Evolutionary conservation across 2,888 invertebrate species (phyloP), one percentile per base, ranked within the genome.

Genomic region (Drosophila merina): DNA sequence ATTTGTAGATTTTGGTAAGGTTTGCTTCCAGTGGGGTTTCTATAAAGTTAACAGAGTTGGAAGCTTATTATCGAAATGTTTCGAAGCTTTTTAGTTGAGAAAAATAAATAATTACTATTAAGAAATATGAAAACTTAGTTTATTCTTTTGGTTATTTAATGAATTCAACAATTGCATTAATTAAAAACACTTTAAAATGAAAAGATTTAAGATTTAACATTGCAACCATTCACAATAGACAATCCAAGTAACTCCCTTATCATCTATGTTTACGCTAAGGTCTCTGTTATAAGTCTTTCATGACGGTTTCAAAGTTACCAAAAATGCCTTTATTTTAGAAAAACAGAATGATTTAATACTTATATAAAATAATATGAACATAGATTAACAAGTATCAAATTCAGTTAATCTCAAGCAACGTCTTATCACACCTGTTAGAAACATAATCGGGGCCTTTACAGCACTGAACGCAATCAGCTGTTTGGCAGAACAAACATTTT

Each of bases 391-490:
- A 36, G 28, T 20, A 10, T 4, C n/a, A 33, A 4, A 5, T 5
- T 5, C 5, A 36, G 5, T 12, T 36, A n/a, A 12, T 12, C n/a
- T 6, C 2, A 6, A 12, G 0, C 5, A n/a, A 5, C 5, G 36
- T 36, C 31, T 9, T 28, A 9, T 4, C 28, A 48, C 14, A 4
- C 9, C 14, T n/a, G 51, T 38, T 57, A 51, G 14, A 45, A 36
- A 56, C n/a, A 40, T 12, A 12, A n/a, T 25, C 12, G 12, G n/a
- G 26, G 26, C 25, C 20, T 14, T 20, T 20, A 20, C 20, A 9
- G 60, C 33, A 47, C 60, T 57, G 47, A 40, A 26, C 45, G 30
- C 31, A 40, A 48, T 62, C 60, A 67, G 57, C 76, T 44, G 44
- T 25, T 44, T 20, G 5, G 10, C 10, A 26, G 8, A 20, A 44